Evolutionary conservation across 64 coral and sea anemone genomes (phyloP).

Genomic region (Pachyseris speciosa): DNA sequence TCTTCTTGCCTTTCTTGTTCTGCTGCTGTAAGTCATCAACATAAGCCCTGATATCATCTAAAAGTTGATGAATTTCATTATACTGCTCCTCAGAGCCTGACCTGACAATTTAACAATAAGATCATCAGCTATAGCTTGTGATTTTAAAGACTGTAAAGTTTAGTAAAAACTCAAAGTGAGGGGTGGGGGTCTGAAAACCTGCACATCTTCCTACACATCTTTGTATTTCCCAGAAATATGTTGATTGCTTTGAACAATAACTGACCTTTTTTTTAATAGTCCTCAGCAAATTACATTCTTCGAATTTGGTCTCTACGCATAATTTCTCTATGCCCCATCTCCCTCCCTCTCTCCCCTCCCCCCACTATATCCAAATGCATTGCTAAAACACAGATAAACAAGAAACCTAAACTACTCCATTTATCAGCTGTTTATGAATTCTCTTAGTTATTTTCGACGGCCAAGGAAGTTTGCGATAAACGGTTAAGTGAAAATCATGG

Average conservation of each 20-base stretch:
- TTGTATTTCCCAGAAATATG: slow-evolving; percentile 44
- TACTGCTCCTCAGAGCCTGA: slow-evolving; percentile 61
- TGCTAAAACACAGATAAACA: too few relatives aligned
- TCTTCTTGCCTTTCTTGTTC: slow-evolving; percentile 62
- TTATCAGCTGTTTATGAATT: too few relatives aligned
- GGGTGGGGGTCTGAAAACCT: slow-evolving; percentile 39
- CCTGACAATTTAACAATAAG: slow-evolving; percentile 61
- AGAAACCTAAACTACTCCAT: too few relatives aligned
- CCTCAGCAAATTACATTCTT: slow-evolving; percentile 31
- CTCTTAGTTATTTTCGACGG: background rate
- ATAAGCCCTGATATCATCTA: slow-evolving; percentile 61
- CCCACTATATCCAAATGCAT: background rate
- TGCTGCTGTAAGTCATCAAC: slow-evolving; percentile 59
- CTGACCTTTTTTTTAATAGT: slow-evolving; percentile 32
- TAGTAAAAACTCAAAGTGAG: slow-evolving; percentile 57
- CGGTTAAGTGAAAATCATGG: too few relatives aligned
- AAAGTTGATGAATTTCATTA: slow-evolving; percentile 69
- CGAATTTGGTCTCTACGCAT: background rate
- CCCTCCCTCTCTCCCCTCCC: background rate
- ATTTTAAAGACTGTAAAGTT: slow-evolving; percentile 38
- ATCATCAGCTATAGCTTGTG: slow-evolving; percentile 52
- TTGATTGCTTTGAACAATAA: slow-evolving; percentile 39
- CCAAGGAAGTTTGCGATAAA: background rate
- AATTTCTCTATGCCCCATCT: background rate
- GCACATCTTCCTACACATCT: slow-evolving; percentile 58